Evolutionary conservation across 1,140 invertebrate genomes (phyloP).

Genomic region (Drosophila kepulauana): DNA sequence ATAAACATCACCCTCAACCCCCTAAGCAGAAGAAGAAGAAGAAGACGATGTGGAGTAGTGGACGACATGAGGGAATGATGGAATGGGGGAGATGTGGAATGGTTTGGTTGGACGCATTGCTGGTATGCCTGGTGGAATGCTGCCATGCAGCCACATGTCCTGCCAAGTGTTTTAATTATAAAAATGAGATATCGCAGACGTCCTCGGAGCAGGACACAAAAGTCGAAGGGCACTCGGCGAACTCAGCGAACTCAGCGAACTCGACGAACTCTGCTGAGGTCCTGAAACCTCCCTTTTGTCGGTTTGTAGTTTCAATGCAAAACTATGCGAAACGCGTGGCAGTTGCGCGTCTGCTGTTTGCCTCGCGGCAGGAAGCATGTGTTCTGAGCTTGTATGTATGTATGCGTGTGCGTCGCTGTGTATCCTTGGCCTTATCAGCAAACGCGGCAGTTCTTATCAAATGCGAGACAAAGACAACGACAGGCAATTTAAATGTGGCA

Average conservation of each 20-base stretch:
- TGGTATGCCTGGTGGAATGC: slow-evolving; percentile 47
- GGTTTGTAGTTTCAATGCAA: slow-evolving; percentile 36
- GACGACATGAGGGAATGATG: neutral
- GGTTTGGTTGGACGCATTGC: slow-evolving; percentile 34
- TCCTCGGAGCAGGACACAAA: slow-evolving; percentile 8
- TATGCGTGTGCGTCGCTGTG: neutral
- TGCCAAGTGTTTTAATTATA: slow-evolving; percentile 64
- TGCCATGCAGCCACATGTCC: slow-evolving; percentile 51
- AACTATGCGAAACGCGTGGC: slow-evolving; percentile 60
- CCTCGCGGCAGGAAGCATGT: slow-evolving; percentile 42
- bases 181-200: slow-evolving; percentile 57
- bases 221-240: slow-evolving; percentile 8
- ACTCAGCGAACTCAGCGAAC: too few species aligned
- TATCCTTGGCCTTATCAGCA: slow-evolving; percentile 48
- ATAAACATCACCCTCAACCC: slow-evolving; percentile 42
- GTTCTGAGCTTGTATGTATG: slow-evolving; percentile 14
- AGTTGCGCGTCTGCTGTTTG: slow-evolving; percentile 42
- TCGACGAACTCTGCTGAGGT: slow-evolving; percentile 1
- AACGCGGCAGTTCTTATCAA: slow-evolving; percentile 43
- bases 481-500: slow-evolving; percentile 57
- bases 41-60: neutral
- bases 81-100: neutral
- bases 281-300: slow-evolving; percentile 8
- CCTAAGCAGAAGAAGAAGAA: too few species aligned
- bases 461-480: slow-evolving; percentile 21